phyloP scores from a whole-genome alignment of 2,888 invertebrate genomes.

The Rapana venosa region DNA sequence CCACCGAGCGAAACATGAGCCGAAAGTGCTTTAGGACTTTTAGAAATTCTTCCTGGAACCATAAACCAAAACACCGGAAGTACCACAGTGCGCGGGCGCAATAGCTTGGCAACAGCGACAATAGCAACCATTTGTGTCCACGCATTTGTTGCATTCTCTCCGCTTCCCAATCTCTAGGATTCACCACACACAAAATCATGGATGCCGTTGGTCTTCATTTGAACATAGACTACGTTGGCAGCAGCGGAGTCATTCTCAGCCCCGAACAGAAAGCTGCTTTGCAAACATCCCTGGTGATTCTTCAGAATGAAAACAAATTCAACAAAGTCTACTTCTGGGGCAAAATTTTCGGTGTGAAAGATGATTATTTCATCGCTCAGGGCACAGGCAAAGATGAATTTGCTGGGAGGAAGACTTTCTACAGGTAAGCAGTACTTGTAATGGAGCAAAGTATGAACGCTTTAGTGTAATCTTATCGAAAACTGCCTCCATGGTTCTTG shows the following conservation, averaged over 20 bases:
- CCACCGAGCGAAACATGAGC: no score
- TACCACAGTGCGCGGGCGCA: constrained; percentile 22
- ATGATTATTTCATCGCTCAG: constrained; percentile 90
- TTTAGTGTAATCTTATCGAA: no score
- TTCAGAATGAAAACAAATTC: constrained; percentile 92
- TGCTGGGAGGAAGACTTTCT: constrained; percentile 86
- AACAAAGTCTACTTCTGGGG: constrained; percentile 91
- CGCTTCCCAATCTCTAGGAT: neutral
- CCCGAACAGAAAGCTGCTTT: constrained; percentile 85
- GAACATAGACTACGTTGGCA: constrained; percentile 81
- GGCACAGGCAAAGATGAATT: constrained; percentile 88
- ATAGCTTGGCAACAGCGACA: constrained; percentile 41
- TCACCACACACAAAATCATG: constrained; percentile 77
- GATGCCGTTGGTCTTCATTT: constrained; percentile 81
- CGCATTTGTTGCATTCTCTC: neutral
- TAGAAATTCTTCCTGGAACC: neutral
- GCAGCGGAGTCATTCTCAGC: constrained; percentile 85
- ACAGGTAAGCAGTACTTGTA: constrained; percentile 81
- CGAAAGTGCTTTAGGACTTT: no score
- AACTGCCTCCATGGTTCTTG: no score
- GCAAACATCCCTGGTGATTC: constrained; percentile 87
- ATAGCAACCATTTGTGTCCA: constrained; percentile 40
- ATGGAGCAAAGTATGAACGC: neutral
- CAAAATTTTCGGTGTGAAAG: constrained; percentile 86
- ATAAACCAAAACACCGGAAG: neutral